phyloP scores from a whole-genome alignment of 2,113 vertebrate genomes.

The Phylloscopus trochilus region DNA sequence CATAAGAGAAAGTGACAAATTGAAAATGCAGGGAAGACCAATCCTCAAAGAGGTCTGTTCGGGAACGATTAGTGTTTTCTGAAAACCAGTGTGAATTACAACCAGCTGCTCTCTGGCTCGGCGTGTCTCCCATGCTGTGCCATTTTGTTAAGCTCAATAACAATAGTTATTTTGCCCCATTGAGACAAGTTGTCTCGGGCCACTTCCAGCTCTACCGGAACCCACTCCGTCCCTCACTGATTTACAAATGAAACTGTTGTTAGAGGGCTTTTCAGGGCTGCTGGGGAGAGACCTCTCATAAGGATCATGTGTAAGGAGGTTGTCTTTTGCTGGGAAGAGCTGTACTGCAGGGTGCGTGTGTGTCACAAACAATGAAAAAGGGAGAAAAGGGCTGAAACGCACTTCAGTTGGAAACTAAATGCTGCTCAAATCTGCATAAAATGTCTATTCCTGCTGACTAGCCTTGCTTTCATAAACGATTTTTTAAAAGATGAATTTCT shows the following conservation, averaged over 20 bases:
- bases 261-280: conserved; percentile 59
- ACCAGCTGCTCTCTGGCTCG: conserved; percentile 82
- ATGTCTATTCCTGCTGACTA: neutral
- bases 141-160: conserved; percentile 83
- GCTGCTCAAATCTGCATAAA: conserved; percentile 12
- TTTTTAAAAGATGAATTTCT: neutral
- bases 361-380: neutral
- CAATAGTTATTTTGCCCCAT: conserved; percentile 83
- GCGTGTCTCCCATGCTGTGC: conserved; percentile 79
- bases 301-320: conserved; percentile 60
- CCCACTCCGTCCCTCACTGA: conserved; percentile 63
- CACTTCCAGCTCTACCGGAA: conserved; percentile 79
- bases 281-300: conserved; percentile 62
- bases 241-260: conserved; percentile 77
- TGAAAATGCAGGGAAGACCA: conserved; percentile 83
- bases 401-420: neutral
- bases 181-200: conserved; percentile 77
- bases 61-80: conserved; percentile 81
- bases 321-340: neutral
- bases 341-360: neutral
- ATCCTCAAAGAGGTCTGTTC: conserved; percentile 80
- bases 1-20: conserved; percentile 87
- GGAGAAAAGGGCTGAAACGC: neutral
- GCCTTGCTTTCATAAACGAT: neutral
- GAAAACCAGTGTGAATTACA: conserved; percentile 84